Base-by-base conservation (phyloP, 2,888 invertebrate genomes). In the Synanthedon myopaeformis region DNA sequence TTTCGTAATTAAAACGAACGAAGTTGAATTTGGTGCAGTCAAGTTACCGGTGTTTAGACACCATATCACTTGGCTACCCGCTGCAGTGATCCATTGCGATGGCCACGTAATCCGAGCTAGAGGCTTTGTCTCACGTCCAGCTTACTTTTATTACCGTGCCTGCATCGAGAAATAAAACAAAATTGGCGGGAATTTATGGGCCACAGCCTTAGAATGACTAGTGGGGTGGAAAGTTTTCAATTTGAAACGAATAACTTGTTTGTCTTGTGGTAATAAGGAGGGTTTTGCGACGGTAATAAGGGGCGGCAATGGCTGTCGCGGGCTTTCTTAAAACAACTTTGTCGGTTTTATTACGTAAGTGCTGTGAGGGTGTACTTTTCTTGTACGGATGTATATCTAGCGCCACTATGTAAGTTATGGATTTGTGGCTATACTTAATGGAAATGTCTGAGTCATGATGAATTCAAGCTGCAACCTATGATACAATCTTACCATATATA, bases 191-290 rank as follows among this genome's bases (percentile, higher is more conserved):
- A 86, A 86, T 87, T 87, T 87, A 87, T 85, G 82, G 78, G 72
- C 79, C 80, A 72, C 80, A 77, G 78, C 74, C 82, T 75, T 74
- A 74, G 69, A 72, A 76, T 74, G 79, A 81, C 82, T 80, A 83
- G 83, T 84, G 82, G 84, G 84, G 85, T 78, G 82, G 82, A 83
- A 84, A 87, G 81, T 85, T 87, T 87, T 87, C 86, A 86, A 87
- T 87, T 85, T 84, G 85, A 85, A 86, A 85, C 83, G 83, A 82
- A 86, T 86, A 84, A 86, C 81, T 82, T 85, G 85, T 85, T 85
- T 85, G 85, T 83, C 79, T 78, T 69, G 72, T 69, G 82, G n/a
- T 84, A 83, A 83, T 85, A 87, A 82, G 84, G 76, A 78, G 79
- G 84, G 82, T 76, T 84, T 85, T 82, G 80, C 69, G 61, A 67